Evolutionary conservation across 2,113 vertebrate genomes (phyloP).

Genomic region (Plotosus lineatus): DNA sequence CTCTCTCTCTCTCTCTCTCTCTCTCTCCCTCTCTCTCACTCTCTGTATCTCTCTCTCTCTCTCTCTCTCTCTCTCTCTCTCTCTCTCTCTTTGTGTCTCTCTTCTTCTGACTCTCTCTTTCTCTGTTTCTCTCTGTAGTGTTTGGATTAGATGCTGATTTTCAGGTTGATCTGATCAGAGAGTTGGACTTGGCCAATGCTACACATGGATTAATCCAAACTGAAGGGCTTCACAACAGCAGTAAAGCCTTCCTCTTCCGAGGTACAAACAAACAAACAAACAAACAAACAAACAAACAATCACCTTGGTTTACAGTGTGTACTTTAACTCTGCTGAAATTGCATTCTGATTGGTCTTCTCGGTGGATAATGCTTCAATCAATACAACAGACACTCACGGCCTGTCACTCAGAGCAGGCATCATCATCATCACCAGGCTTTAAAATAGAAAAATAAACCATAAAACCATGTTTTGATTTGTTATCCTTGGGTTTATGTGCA

Average conservation of each 20-base stretch:
- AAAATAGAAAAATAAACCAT: too few species aligned
- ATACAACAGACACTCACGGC: too few species aligned
- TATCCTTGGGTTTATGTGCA: too few species aligned
- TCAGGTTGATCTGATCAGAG: conserved; percentile 88
- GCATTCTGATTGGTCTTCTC: too few species aligned
- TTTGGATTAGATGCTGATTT: conserved; percentile 86
- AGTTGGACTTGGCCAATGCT: conserved; percentile 87
- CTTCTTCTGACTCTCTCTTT: not conserved
- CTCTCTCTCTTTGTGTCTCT: not conserved
- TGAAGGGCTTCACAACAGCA: conserved; percentile 88
- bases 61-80: not conserved
- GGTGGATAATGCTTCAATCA: too few species aligned
- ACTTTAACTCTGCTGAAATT: not conserved
- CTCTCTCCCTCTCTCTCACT: not conserved
- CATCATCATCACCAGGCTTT: too few species aligned
- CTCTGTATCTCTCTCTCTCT: not conserved
- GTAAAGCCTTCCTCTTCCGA: conserved; percentile 92
- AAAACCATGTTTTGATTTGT: too few species aligned
- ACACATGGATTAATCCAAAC: conserved; percentile 89
- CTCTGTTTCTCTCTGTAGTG: conserved; percentile 66
- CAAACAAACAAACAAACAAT: not conserved
- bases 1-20: not conserved
- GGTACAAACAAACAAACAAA: conserved; percentile 71
- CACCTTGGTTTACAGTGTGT: not conserved
- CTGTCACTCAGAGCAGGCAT: too few species aligned